These are phyloP conservation scores for Lepus europaeus DNA, from an alignment of 2,113 vertebrate genomes.

Conservation along the genomic window DNA sequence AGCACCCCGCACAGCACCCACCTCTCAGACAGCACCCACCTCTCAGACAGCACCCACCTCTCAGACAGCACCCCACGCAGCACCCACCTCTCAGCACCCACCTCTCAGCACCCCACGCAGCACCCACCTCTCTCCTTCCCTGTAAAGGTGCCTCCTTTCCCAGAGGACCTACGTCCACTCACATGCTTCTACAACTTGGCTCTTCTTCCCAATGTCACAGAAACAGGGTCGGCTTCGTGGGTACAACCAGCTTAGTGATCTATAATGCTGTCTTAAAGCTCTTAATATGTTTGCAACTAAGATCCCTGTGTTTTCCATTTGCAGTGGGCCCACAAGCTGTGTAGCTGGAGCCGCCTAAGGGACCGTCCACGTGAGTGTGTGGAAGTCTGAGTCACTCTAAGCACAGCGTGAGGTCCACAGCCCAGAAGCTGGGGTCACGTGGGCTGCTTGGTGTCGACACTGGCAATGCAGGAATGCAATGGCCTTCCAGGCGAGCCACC, in stretches of 20 bases:
- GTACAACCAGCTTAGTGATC: too few relatives aligned
- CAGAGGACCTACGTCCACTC: not conserved
- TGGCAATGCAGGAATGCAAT: too few relatives aligned
- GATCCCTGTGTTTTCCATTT: not conserved
- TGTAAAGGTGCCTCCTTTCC: not conserved
- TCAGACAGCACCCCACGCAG: too few relatives aligned
- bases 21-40: too few relatives aligned
- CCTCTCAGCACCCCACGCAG: not conserved
- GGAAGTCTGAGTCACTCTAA: not conserved
- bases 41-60: too few relatives aligned
- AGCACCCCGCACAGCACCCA: too few relatives aligned
- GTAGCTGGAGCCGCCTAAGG: not conserved
- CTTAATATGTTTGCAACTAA: too few relatives aligned
- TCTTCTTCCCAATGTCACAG: not conserved
- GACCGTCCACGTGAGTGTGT: too few relatives aligned
- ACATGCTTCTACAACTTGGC: not conserved
- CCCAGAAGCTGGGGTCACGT: too few relatives aligned
- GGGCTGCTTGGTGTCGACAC: not conserved
- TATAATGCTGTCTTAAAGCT: not conserved
- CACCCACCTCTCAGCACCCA: too few relatives aligned
- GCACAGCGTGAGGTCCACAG: not conserved
- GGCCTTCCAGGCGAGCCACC: not conserved
- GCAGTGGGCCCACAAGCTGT: not conserved
- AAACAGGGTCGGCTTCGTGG: too few relatives aligned
- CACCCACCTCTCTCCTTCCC: not conserved